A percentile compares a stretch with the other conserved stretches of the same genome.
Conservation (phyloP, 1,140 invertebrate genomes). For the Leptinotarsa texana region DNA sequence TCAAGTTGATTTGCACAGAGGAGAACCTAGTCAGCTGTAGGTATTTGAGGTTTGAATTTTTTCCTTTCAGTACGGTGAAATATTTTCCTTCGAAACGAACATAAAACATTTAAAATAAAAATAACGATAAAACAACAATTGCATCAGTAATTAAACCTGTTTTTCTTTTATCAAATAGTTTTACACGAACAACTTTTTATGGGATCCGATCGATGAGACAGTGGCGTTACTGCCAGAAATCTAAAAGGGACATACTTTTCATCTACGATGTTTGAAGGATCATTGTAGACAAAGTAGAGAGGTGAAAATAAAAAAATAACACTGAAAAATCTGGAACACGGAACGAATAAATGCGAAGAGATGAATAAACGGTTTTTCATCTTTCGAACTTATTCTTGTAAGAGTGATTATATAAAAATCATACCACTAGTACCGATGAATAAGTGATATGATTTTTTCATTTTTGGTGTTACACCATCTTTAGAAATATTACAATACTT, state of each 20-base stretch:
- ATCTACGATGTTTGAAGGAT: background rate
- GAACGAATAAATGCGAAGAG: too few species aligned
- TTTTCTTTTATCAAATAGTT: slow-evolving; percentile 29
- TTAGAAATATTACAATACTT: too few species aligned
- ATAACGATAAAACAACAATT: slow-evolving; percentile 29
- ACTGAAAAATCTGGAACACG: too few species aligned
- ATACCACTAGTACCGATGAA: too few species aligned
- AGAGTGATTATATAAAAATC: too few species aligned
- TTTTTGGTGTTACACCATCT: too few species aligned
- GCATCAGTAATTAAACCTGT: slow-evolving; percentile 28
- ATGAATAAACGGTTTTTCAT: too few species aligned
- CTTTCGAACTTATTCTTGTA: too few species aligned
- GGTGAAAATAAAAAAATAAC: too few species aligned
- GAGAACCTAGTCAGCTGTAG: slow-evolving; percentile 12
- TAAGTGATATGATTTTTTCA: too few species aligned
- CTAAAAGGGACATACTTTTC: background rate
- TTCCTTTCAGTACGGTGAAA: slow-evolving; percentile 18
- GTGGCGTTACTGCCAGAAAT: background rate
- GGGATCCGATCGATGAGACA: slow-evolving; percentile 16
- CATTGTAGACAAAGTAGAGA: too few species aligned
- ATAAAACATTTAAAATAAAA: slow-evolving; percentile 30
- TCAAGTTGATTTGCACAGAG: background rate
- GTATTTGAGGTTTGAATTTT: slow-evolving; percentile 21
- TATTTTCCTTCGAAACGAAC: slow-evolving; percentile 26
- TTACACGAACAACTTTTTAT: slow-evolving; percentile 26